Evolutionary conservation across 2,113 vertebrate species (phyloP).

Genomic region (Rostratula benghalensis): DNA sequence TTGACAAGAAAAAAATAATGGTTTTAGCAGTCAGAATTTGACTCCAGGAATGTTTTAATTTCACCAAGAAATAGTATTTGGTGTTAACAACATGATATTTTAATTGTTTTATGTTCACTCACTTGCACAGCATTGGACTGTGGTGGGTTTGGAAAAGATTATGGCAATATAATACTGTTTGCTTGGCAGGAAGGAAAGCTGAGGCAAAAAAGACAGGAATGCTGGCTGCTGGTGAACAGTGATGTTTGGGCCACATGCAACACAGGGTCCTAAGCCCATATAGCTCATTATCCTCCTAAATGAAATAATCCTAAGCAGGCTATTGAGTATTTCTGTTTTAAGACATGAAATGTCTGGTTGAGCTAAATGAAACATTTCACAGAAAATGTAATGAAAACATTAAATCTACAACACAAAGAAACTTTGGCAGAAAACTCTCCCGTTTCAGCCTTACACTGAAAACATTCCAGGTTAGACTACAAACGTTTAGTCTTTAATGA

Average conservation of each 20-base stretch:
- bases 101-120: neutral
- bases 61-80: neutral
- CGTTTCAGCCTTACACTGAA: neutral
- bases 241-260: neutral
- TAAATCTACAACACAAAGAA: neutral
- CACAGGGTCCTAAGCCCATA: neutral
- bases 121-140: neutral
- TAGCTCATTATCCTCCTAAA: neutral
- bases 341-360: neutral
- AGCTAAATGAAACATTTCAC: neutral
- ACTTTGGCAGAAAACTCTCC: neutral
- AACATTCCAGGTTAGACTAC: neutral
- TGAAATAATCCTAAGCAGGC: neutral
- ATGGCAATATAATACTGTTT: neutral
- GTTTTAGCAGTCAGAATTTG: neutral
- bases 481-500: neutral
- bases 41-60: neutral
- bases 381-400: neutral
- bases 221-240: neutral
- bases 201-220: neutral
- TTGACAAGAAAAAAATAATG: neutral
- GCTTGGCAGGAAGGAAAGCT: neutral
- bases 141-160: neutral
- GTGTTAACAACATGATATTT: neutral
- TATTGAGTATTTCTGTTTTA: neutral